Percentiles rank a stretch among this genome's conserved stretches.
Evolutionary conservation across 2,797 vertebrate genomes (phyloP).

Genomic region (Micropoecilia bifurca): DNA sequence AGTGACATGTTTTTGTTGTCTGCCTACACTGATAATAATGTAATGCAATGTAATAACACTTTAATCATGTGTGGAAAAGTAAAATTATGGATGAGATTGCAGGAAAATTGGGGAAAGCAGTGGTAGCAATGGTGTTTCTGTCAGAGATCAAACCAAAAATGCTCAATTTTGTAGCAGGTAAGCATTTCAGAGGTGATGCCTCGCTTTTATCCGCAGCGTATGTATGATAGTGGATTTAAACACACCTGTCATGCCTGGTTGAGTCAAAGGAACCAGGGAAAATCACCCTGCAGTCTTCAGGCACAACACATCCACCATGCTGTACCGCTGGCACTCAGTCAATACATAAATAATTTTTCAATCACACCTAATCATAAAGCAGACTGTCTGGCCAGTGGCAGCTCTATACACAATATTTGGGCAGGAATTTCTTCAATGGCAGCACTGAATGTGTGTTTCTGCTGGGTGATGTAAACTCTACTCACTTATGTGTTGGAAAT

Average conservation of each 20-base stretch:
- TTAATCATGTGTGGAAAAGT: conserved; percentile 30
- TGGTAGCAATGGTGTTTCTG: neutral
- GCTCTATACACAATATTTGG: conserved; percentile 13
- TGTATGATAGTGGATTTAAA: conserved; percentile 26
- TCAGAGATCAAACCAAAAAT: neutral
- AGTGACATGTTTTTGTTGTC: neutral
- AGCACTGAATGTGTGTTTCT: conserved; percentile 7
- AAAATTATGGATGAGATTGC: conserved; percentile 24
- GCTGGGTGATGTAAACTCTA: neutral
- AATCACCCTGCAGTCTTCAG: conserved; percentile 32
- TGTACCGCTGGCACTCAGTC: conserved; percentile 21
- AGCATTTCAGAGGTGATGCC: conserved; percentile 8
- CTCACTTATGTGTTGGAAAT: neutral
- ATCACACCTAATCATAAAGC: conserved; percentile 8
- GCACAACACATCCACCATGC: conserved; percentile 23
- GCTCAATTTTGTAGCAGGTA: neutral
- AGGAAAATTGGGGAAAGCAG: neutral
- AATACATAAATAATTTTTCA: conserved; percentile 53
- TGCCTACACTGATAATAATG: conserved; percentile 18
- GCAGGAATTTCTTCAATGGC: neutral
- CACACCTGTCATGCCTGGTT: conserved; percentile 39
- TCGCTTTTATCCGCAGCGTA: neutral
- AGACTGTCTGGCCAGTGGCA: conserved; percentile 9
- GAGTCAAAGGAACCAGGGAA: conserved; percentile 24
- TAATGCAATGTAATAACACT: conserved; percentile 26